Evolutionary conservation across 2,888 invertebrate species (phyloP), one percentile per base, ranked within the genome.

Genomic region (Cerastis leucographa): DNA sequence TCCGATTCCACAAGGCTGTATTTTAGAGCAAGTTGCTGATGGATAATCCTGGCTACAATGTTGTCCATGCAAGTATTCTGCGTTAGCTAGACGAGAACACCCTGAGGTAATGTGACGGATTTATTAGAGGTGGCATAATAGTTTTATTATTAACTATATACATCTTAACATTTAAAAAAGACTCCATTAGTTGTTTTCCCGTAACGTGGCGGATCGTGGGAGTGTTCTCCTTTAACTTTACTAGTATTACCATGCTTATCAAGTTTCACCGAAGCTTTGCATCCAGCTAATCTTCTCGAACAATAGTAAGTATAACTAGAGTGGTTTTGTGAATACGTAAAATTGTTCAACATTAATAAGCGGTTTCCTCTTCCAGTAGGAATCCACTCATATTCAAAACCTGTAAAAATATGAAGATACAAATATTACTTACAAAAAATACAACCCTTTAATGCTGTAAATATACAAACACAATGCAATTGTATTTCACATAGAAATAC

Each of bases 311-410:
- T 83, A 11, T 64, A 74, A 19, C 81, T 71, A 9, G 49, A 69
- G 49, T 74, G 79, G 25, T 81, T 68, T 80, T 81, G 84, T n/a
- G 86, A 85, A 70, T 85, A 90, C 2, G 90, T 90, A 62, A 81
- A 87, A 3, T 83, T 78, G 3, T 87, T 84, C 61, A 87, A 40
- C 84, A 88, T 71, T 12, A 91, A 65, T 40, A 91, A 74, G 0
- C 71, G 22, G 44, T 84, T 86, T 11, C 90, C 86, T 56, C 72
- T 85, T 56, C n/a, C 40, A 12, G 82, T 78, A 11, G 79, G 81
- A n/a, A 90, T 86, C 64, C 87, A 81, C 3, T 80, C 67, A 72
- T 87, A 88, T 19, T 65, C 72, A 70, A 65, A 14, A 0, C 51
- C 82, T 82, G 84, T 65, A 69, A 69, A 51, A 70, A 5, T 62